Conservation (phyloP, 2,888 invertebrate genomes). For the Harpalus rufipes region DNA sequence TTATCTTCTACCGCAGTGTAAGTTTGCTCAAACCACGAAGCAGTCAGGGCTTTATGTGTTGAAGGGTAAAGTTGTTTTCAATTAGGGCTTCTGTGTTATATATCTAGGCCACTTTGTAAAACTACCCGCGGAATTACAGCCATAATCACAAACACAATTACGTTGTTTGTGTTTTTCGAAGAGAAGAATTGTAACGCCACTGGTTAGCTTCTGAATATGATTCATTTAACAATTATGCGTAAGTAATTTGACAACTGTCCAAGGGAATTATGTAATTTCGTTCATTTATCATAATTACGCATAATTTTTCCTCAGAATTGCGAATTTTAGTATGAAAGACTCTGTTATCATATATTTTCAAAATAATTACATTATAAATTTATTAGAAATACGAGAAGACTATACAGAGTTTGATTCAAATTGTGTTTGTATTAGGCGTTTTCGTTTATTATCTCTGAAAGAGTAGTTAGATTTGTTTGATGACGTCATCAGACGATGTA, state of each 20-base stretch:
- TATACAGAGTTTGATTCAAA: too few relatives aligned
- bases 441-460: too few relatives aligned
- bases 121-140: conserved; percentile 19
- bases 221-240: conserved; percentile 37
- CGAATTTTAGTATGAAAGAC: not conserved
- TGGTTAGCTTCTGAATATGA: not conserved
- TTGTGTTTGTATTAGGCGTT: too few relatives aligned
- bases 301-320: conserved; percentile 16
- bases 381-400: too few relatives aligned
- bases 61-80: conserved; percentile 34
- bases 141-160: conserved; percentile 12
- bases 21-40: too few relatives aligned
- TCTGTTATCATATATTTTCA: not conserved
- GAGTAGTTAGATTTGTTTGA: too few relatives aligned
- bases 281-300: conserved; percentile 40
- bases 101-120: conserved; percentile 33
- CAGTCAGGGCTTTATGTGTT: not conserved
- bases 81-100: conserved; percentile 5
- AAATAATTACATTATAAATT: too few relatives aligned
- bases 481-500: too few relatives aligned
- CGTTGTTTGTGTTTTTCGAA: conserved; percentile 41
- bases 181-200: conserved; percentile 9
- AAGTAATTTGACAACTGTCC: conserved; percentile 45
- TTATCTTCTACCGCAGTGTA: too few relatives aligned
- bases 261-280: conserved; percentile 22